Evolutionary conservation across 35 echinoderm and acorn worm species (phyloP).

Genomic region (Patiria miniata): DNA sequence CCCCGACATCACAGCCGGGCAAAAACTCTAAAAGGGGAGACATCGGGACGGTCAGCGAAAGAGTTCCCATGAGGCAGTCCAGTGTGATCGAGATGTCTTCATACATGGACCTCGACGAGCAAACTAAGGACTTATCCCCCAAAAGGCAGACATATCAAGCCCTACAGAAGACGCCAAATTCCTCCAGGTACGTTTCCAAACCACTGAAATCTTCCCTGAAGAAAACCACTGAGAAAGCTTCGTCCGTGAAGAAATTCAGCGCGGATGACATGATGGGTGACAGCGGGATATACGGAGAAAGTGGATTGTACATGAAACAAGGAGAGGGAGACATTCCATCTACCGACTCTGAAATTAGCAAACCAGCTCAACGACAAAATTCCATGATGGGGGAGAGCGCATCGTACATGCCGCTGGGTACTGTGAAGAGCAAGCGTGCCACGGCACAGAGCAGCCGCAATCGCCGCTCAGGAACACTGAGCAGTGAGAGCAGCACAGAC

Average conservation of each 20-base stretch:
- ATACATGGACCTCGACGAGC: background rate
- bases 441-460: background rate
- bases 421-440: background rate
- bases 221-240: background rate
- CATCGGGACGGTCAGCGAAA: background rate
- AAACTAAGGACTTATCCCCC: background rate
- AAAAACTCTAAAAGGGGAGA: background rate
- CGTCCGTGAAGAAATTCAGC: background rate
- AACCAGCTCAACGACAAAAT: background rate
- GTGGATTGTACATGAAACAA: background rate
- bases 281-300: background rate
- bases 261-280: background rate
- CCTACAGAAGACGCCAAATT: background rate
- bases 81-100: background rate
- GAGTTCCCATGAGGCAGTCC: background rate
- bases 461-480: background rate
- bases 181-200: background rate
- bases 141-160: background rate
- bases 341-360: background rate
- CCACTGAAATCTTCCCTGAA: no score
- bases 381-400: background rate
- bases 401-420: background rate
- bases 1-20: background rate
- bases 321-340: background rate
- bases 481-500: background rate